Base-by-base conservation (phyloP, 2,113 vertebrate genomes). In the Onychostruthus taczanowskii region DNA sequence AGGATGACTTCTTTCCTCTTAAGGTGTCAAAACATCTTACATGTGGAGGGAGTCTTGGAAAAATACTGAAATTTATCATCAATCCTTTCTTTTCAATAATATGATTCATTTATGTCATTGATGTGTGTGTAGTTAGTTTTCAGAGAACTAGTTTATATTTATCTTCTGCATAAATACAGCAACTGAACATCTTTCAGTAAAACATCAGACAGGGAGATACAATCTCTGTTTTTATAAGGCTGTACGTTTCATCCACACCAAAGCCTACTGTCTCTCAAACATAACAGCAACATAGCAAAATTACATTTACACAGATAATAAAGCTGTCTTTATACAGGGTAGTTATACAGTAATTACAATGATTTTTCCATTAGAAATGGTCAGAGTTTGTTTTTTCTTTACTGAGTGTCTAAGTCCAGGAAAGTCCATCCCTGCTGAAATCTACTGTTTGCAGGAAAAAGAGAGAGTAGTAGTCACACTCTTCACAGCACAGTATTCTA, bases 251-350 rank as follows among this genome's bases (percentile, higher is more conserved):
- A 88, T 50, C 67, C 85, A 93, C 67, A 89, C 49, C 39, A 89
- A 96, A 94, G 81, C 53, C 90, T 94, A 73, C 22, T 80, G 76
- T 74, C 50, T 87, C 39, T 80, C 46, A 66, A 88, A 92, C 59
- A 75, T 84, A 84, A 95, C 87, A 93, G 66, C 67, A 84, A 94
- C 67, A 95, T 84, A 93, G 69, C 90, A 95, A 93, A 95, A 79
- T 86, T 91, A 96, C 95, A 96, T 92, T 94, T 95, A 94, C 90
- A 90, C 87, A 79, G 67, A 88, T 84, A 94, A 91, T 87, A 95
- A 93, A 92, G 91, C 62, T 84, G 68, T 66, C 52, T 94, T 92
- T 96, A 79, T 96, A 96, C 84, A 95, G 17, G 58, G 17, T 91
- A 78, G 37, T 92, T 94, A 91, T 92, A 88, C 84, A 95, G 79